Evolutionary conservation across 2,888 invertebrate species (phyloP), one percentile per base, ranked within the genome.

Genomic region (Uloborus plumipes): DNA sequence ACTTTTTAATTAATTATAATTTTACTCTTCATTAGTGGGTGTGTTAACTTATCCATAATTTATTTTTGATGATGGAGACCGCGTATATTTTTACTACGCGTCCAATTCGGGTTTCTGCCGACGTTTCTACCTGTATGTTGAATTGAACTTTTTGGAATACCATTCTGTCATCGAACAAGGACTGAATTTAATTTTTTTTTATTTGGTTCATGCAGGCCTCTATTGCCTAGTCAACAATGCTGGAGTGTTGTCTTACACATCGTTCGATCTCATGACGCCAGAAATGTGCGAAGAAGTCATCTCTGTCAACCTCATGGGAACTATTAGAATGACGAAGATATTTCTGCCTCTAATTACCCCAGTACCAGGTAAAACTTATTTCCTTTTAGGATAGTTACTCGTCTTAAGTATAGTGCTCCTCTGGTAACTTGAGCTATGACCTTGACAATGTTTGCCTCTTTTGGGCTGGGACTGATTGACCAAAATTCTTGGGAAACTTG

Each of bases 141-240:
- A 39, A 39, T 39, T n/a, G 18, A 3, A 59, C 20, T 15, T 9
- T 11, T n/a, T 55, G 1, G 1, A 18, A 7, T 9, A 20, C 2
- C 22, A 9, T 20, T 20, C 22, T 4, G 14, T 59, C 22, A 1
- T 18, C 22, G 4, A 59, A 22, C n/a, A 55, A 6, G 2, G 18
- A 15, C n/a, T 55, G 18, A 15, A 55, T 18, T 4, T 65, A 14
- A 39, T 51, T 71, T 71, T 55, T 70, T 26, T 18, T 39, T 7
- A 7, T 39, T 39, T 39, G n/a, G 39, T 11, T 39, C 39, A 39
- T 39, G 14, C 26, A 81, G 84, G 80, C 15, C 39, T 84, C 14
- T 73, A 79, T 49, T 59, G 84, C 31, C 49, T 84, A 16, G 51
- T 84, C 7, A 76, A 84, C 47, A 84, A 84, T 55, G 84, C 84